Percentiles rank a stretch among this genome's conserved stretches.
Conservation (phyloP, 1,140 invertebrate species). For the Ylistrum balloti region DNA sequence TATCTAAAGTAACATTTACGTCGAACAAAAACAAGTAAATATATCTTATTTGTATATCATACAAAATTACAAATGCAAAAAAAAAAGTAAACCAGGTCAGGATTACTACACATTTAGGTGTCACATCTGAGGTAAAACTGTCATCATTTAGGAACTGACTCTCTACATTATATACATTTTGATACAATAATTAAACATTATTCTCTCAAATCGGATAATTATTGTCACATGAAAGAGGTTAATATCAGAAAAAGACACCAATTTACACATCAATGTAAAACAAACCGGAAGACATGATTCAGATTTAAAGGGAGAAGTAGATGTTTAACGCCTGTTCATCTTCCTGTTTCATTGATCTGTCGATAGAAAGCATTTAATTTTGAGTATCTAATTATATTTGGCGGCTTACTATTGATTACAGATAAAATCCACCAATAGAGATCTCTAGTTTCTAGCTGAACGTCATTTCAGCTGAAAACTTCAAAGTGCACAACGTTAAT, state of each 20-base stretch:
- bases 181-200: slow-evolving; percentile 1
- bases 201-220: slow-evolving; percentile 1
- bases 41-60: too few species aligned
- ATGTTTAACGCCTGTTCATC: slow-evolving; percentile 27
- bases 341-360: not conserved
- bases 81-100: slow-evolving; percentile 18
- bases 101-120: not conserved
- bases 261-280: slow-evolving; percentile 6
- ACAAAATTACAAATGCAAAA: too few species aligned
- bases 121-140: not conserved
- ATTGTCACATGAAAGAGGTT: slow-evolving; percentile 10
- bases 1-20: too few species aligned
- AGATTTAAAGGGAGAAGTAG: slow-evolving; percentile 16
- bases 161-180: not conserved
- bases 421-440: not conserved
- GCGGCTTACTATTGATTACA: slow-evolving; percentile 10
- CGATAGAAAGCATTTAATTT: slow-evolving; percentile 40
- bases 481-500: not conserved
- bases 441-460: slow-evolving; percentile 20
- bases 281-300: not conserved
- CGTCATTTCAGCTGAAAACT: slow-evolving; percentile 17
- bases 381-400: slow-evolving; percentile 30
- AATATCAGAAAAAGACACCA: slow-evolving; percentile 19
- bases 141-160: not conserved
- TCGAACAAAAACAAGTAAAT: too few species aligned